Evolutionary conservation across 1,140 invertebrate genomes (phyloP).

Genomic region (Apis cerana): DNA sequence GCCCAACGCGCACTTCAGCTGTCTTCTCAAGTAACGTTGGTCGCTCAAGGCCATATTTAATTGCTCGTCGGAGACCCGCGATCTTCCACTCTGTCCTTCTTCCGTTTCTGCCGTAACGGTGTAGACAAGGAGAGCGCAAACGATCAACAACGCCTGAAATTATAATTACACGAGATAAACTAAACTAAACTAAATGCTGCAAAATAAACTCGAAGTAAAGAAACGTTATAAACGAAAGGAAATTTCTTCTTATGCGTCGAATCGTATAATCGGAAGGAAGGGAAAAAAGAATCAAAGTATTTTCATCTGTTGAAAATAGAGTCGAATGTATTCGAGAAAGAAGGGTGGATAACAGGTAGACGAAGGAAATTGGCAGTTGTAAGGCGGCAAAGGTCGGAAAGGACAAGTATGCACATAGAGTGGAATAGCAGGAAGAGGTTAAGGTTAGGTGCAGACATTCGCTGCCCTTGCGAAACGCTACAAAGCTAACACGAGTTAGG

Average conservation of each 20-base stretch:
- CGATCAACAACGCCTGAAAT: constrained; percentile 53
- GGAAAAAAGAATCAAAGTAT: background rate
- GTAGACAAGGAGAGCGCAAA: constrained; percentile 30
- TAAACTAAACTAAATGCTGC: too few species aligned
- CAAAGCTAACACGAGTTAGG: constrained; percentile 64
- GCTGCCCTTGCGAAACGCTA: constrained; percentile 29
- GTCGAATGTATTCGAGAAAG: background rate
- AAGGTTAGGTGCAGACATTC: constrained; percentile 47
- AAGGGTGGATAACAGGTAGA: background rate
- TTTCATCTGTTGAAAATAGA: background rate
- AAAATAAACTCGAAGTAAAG: too few species aligned
- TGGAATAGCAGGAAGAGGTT: constrained; percentile 48
- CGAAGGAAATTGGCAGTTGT: background rate
- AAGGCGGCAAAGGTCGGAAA: constrained; percentile 1
- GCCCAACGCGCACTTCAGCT: constrained; percentile 87
- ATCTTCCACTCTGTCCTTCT: constrained; percentile 66
- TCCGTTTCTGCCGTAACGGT: constrained; percentile 41
- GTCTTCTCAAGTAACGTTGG: constrained; percentile 85
- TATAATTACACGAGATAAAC: background rate
- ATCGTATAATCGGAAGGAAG: too few species aligned
- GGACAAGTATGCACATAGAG: background rate
- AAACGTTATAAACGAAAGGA: too few species aligned
- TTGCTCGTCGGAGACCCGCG: constrained; percentile 84
- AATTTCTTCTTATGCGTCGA: too few species aligned
- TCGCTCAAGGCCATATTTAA: constrained; percentile 85